These are phyloP conservation scores for Casuarius casuarius DNA, from an alignment of 2,113 vertebrate genomes.

Conservation along the genomic window DNA sequence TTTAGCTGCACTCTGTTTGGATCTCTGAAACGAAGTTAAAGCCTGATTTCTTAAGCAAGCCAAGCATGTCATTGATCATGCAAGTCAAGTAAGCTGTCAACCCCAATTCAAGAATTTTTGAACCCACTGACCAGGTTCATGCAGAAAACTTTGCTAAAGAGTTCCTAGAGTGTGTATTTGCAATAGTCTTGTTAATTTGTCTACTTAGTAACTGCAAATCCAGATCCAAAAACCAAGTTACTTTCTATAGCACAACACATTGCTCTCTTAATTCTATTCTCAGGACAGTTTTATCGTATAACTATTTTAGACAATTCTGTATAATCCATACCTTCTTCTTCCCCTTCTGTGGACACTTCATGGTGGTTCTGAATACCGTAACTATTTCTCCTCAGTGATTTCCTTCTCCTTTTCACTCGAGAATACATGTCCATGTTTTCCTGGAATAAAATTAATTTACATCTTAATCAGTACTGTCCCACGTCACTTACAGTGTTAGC, in stretches of 20 bases:
- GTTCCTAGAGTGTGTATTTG: background rate
- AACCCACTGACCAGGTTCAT: background rate
- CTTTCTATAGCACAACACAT: background rate
- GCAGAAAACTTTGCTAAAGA: background rate
- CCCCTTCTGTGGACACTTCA: slow-evolving; percentile 92
- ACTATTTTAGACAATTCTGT: background rate
- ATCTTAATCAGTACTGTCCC: background rate
- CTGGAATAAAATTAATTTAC: slow-evolving; percentile 69
- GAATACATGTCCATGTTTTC: slow-evolving; percentile 99
- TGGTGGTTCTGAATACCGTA: slow-evolving; percentile 94
- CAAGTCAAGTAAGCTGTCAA: background rate
- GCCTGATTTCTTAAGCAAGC: background rate
- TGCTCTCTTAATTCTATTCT: too few species aligned
- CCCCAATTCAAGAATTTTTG: background rate
- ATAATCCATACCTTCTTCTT: slow-evolving; percentile 89
- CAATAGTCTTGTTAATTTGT: background rate
- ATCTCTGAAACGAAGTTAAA: background rate
- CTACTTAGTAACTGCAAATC: background rate
- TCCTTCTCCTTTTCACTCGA: slow-evolving; percentile 93
- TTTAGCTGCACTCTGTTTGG: background rate
- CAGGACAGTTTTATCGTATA: background rate
- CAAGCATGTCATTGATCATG: background rate
- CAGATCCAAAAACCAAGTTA: background rate
- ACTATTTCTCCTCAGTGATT: slow-evolving; percentile 91
- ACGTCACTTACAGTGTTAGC: background rate